Conservation (phyloP, 2,113 vertebrate species). For the Stigmatopora nigra region DNA sequence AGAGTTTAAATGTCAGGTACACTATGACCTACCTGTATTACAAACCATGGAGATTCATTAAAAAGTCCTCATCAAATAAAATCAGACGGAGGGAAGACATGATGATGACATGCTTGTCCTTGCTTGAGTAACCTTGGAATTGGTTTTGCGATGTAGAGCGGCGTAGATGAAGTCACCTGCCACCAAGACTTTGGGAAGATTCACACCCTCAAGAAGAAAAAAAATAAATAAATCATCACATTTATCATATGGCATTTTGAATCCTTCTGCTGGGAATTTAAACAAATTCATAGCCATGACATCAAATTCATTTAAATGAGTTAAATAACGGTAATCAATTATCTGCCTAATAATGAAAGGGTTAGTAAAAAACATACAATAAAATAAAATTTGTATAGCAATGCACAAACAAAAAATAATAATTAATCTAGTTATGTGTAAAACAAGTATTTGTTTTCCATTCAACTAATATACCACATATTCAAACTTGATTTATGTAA, state of each 20-base stretch:
- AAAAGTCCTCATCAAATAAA: slow-evolving; percentile 13
- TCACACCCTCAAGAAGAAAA: slow-evolving; percentile 75
- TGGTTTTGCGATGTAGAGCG: slow-evolving; percentile 79
- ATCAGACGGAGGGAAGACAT: slow-evolving; percentile 2
- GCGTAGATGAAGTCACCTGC: slow-evolving; percentile 88
- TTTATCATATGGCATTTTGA: neutral
- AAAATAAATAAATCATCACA: neutral
- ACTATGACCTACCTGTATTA: neutral
- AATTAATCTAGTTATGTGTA: no score
- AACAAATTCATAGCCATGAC: no score
- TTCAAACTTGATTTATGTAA: no score
- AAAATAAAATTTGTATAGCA: no score
- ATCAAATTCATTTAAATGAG: no score
- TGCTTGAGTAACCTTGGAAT: slow-evolving; percentile 87
- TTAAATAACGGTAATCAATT: neutral
- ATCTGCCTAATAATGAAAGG: neutral
- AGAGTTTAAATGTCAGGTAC: neutral
- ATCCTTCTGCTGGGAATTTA: no score
- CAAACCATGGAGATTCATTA: slow-evolving; percentile 4
- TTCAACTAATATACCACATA: no score
- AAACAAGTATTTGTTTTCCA: no score
- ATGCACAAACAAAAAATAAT: no score
- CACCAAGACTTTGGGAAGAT: slow-evolving; percentile 81
- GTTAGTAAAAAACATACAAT: no score
- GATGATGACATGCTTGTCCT: slow-evolving; percentile 49